These are phyloP conservation scores for Phataginus tricuspis DNA, from an alignment of 2,797 vertebrate genomes.

Conservation along the genomic window DNA sequence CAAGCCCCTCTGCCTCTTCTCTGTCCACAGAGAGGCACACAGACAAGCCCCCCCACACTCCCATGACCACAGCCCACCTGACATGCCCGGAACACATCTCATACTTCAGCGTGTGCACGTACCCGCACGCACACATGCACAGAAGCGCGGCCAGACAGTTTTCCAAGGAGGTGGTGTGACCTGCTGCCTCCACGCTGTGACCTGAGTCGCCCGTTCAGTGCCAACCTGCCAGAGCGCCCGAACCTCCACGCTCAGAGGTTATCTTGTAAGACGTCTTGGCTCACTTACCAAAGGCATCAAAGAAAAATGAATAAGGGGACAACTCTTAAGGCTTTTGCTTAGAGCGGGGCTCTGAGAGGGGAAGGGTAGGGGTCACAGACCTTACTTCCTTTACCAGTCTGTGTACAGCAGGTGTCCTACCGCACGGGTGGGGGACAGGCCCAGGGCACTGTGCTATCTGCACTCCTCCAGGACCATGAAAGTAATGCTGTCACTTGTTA, in stretches of 20 bases:
- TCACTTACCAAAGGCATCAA: slow-evolving; percentile 14
- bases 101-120: neutral
- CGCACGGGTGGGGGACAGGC: fast-evolving
- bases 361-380: neutral
- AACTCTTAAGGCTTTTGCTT: slow-evolving; percentile 40
- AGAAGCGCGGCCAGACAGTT: neutral
- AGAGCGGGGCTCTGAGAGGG: neutral
- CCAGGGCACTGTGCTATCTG: neutral
- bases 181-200: neutral
- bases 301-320: neutral
- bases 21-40: neutral
- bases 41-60: neutral
- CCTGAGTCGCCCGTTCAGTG: neutral
- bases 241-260: neutral
- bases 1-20: neutral
- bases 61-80: neutral
- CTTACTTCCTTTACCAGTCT: neutral
- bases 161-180: neutral
- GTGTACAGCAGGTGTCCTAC: neutral
- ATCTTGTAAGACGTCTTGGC: neutral
- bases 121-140: no score
- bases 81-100: neutral
- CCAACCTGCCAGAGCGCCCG: neutral
- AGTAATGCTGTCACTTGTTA: neutral
- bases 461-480: neutral